Conservation (phyloP, 2,113 vertebrate species). For the Lepisosteus osseus region DNA sequence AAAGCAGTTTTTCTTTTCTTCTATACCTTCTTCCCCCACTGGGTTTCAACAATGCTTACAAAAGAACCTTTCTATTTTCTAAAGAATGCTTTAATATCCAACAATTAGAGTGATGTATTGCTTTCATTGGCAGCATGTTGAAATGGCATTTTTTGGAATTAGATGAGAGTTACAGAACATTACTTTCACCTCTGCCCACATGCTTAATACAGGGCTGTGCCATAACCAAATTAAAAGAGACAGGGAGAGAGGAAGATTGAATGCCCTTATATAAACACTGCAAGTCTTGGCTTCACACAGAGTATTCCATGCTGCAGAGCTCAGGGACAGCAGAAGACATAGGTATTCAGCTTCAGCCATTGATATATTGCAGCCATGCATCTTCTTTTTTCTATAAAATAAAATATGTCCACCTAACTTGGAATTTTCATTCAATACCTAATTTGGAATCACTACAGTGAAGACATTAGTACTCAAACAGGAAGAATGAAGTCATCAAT, state of each 20-base stretch:
- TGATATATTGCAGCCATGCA: too few species aligned
- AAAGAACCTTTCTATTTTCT: conserved; percentile 18
- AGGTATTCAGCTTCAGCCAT: too few species aligned
- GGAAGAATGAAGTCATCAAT: too few species aligned
- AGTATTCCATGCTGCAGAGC: not conserved
- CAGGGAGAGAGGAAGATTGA: conserved; percentile 28
- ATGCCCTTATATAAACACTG: conserved; percentile 20
- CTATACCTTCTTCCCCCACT: too few species aligned
- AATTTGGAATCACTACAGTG: too few species aligned
- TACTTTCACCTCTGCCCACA: conserved; percentile 24
- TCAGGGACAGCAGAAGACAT: too few species aligned
- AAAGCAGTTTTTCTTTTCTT: too few species aligned
- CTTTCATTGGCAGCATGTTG: conserved; percentile 30
- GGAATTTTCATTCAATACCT: too few species aligned
- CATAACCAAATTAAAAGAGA: conserved; percentile 33
- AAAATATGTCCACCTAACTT: too few species aligned
- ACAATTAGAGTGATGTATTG: conserved; percentile 33
- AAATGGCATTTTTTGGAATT: conserved; percentile 29
- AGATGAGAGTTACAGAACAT: conserved; percentile 29
- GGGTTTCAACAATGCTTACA: too few species aligned
- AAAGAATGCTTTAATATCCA: conserved; percentile 31
- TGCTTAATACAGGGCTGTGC: conserved; percentile 16
- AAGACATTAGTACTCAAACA: too few species aligned
- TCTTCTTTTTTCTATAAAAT: too few species aligned
- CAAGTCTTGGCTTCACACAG: conserved; percentile 22